Conservation (phyloP, 2,888 invertebrate species). For the Caenorhabditis sp. region DNA sequence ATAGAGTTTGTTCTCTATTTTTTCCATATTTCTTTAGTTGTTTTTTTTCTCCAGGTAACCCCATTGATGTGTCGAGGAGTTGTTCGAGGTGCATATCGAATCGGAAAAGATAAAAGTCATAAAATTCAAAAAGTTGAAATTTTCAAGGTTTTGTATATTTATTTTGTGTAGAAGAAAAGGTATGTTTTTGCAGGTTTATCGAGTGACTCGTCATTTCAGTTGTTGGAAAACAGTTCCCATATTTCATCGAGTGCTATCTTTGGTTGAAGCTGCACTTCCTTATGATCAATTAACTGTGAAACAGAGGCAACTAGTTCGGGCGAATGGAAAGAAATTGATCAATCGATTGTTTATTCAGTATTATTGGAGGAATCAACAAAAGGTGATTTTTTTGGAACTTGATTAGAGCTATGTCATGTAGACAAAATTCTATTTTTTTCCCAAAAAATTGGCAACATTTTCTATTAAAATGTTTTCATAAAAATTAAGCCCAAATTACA, state of each 20-base stretch:
- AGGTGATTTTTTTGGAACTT: slow-evolving; percentile 9
- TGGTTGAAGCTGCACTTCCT: slow-evolving; percentile 47
- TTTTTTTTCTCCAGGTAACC: slow-evolving; percentile 46
- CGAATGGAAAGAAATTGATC: slow-evolving; percentile 34
- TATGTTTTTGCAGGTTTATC: slow-evolving; percentile 46
- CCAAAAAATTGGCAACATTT: no score
- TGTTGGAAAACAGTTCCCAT: slow-evolving; percentile 61
- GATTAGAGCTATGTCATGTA: background rate
- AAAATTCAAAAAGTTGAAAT: slow-evolving; percentile 35
- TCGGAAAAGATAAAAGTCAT: slow-evolving; percentile 46
- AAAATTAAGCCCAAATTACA: no score
- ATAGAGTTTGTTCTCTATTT: slow-evolving; percentile 10
- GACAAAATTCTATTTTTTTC: background rate
- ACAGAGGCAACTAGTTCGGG: slow-evolving; percentile 29
- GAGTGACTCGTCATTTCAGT: slow-evolving; percentile 60
- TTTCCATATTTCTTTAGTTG: background rate
- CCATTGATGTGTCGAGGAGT: slow-evolving; percentile 56
- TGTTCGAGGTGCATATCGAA: slow-evolving; percentile 53
- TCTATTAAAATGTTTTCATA: no score
- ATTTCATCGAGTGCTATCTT: slow-evolving; percentile 65
- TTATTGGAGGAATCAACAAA: slow-evolving; percentile 36
- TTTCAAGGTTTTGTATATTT: slow-evolving; percentile 16
- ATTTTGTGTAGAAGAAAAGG: no score
- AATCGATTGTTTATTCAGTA: slow-evolving; percentile 39
- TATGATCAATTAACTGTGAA: slow-evolving; percentile 29